Evolutionary conservation across 2,797 vertebrate genomes (phyloP).

Genomic region (Danio albolineatus): DNA sequence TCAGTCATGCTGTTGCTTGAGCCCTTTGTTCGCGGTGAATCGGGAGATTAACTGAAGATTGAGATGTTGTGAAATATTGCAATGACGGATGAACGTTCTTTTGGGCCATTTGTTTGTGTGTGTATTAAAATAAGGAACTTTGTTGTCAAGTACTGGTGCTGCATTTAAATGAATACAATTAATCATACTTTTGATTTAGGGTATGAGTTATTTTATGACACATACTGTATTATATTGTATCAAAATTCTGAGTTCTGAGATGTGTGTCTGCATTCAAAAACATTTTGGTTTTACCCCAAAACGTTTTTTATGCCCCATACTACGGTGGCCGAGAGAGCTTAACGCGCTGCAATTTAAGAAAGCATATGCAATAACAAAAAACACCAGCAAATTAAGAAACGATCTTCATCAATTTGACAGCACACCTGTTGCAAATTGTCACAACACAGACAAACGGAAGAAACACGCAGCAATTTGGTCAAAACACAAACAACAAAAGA

Average conservation of each 20-base stretch:
- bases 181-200: neutral
- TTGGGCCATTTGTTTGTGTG: neutral
- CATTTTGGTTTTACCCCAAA: neutral
- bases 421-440: too few species aligned
- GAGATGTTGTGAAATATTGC: neutral
- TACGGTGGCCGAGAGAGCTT: too few species aligned
- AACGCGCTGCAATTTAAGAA: too few species aligned
- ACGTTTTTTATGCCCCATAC: too few species aligned
- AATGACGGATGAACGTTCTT: neutral
- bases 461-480: too few species aligned
- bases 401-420: too few species aligned
- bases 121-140: neutral
- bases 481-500: too few species aligned
- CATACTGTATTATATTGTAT: neutral
- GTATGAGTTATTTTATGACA: neutral
- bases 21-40: conserved; percentile 34
- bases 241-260: neutral
- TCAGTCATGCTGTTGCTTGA: conserved; percentile 68
- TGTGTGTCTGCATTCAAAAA: neutral
- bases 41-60: neutral
- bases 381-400: too few species aligned
- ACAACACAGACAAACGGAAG: too few species aligned
- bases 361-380: too few species aligned
- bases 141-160: neutral
- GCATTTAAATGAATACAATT: neutral